These are phyloP conservation scores for Danaus plexippus DNA, from an alignment of 1,140 invertebrate genomes.

Conservation along the genomic window DNA sequence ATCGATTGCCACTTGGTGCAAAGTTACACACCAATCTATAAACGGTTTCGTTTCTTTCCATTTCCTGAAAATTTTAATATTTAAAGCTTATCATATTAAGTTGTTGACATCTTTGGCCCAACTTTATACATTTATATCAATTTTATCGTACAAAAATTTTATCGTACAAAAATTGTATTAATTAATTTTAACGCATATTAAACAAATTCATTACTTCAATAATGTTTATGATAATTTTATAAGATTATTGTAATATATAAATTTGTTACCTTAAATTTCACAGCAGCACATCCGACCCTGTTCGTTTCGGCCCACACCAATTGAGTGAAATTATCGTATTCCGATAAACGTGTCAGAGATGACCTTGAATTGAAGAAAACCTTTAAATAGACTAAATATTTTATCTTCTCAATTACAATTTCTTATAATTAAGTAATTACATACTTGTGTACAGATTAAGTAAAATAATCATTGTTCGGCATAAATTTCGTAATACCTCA, in stretches of 20 bases:
- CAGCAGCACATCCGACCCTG: slow-evolving; percentile 70
- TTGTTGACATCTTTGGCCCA: too few relatives aligned
- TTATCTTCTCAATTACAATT: too few relatives aligned
- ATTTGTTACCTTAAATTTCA: slow-evolving; percentile 26
- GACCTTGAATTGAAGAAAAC: slow-evolving; percentile 20
- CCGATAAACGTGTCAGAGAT: slow-evolving; percentile 14
- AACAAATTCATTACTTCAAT: background rate
- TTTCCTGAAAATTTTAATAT: too few relatives aligned
- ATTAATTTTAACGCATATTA: background rate
- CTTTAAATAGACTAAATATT: too few relatives aligned
- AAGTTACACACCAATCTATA: slow-evolving; percentile 67
- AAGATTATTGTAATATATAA: background rate
- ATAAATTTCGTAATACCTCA: too few relatives aligned
- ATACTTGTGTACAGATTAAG: too few relatives aligned
- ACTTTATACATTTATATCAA: too few relatives aligned
- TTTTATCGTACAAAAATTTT: too few relatives aligned
- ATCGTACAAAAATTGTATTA: too few relatives aligned
- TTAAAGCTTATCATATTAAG: too few relatives aligned
- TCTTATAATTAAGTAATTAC: too few relatives aligned
- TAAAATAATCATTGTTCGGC: too few relatives aligned
- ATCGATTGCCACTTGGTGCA: slow-evolving; percentile 52
- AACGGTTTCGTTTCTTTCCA: slow-evolving; percentile 9
- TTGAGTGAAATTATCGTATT: slow-evolving; percentile 70
- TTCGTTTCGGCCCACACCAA: slow-evolving; percentile 69
- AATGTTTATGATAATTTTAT: background rate